Base-by-base conservation (phyloP, 2,888 invertebrate species). In the Muscina levida region DNA sequence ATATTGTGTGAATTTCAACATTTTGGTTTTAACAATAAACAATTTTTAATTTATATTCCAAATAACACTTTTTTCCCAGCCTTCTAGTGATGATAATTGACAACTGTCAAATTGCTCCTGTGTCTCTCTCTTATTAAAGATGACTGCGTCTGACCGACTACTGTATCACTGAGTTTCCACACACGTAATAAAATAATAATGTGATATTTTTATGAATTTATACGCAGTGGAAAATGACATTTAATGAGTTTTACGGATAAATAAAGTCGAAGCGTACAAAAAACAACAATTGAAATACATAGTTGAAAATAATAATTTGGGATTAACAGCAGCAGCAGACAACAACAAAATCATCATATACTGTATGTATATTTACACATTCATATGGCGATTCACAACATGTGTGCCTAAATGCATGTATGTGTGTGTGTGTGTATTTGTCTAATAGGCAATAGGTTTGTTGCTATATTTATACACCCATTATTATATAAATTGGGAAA, bases 181-280 rank as follows among this genome's bases (percentile, higher is more conserved):
- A 4, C n/a, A 48, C 15, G 31, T 57, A 77, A 75, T 81, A 75
- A 72, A 11, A 53, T 24, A 4, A 17, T 31, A 68, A 46, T 10
- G 39, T 10, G 8, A 24, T 62, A 65, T 39, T 62, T 56, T 42
- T 46, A 17, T 72, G 22, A 77, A 77, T 77, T 81, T 81, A 81
- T 81, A 81, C 22, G 17, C 44, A 72, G 51, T 4, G 31, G 17
- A 17, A 42, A 42, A 62, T 62, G 62, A 22, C 39, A 62, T 39
- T 42, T 42, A 42, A 62, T 62, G 62, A 59, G 15, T 2, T 59
- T 59, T 39, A 31, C 59, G 10, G 17, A 1, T 31, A 62, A 11
- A 19, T 51, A 11, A 48, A 6, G 15, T 5, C 15, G 6, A 48
- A 15, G n/a, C n/a, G n/a, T n/a, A n/a, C n/a, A n/a, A n/a, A n/a